Percentiles rank a stretch among this genome's conserved stretches.
These are phyloP conservation scores for Leptinotarsa tumamoca DNA, from an alignment of 2,888 invertebrate genomes.

Conservation along the genomic window DNA sequence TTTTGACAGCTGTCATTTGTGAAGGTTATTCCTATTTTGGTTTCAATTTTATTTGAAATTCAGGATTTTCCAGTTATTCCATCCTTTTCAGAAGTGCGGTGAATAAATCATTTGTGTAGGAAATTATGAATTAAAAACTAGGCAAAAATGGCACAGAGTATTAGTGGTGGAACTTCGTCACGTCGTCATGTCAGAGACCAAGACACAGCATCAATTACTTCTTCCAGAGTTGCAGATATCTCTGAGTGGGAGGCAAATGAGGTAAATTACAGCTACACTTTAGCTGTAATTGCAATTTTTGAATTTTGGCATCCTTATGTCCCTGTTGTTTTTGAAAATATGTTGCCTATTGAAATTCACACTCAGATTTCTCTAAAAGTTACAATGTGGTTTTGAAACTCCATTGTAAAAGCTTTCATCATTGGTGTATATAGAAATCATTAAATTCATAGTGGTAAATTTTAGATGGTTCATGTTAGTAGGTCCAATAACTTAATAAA, in stretches of 20 bases:
- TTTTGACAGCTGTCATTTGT: not conserved
- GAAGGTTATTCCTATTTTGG: conserved; percentile 12
- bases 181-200: conserved; percentile 73
- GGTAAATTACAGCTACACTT: conserved; percentile 62
- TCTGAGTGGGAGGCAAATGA: conserved; percentile 85
- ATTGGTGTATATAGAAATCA: no score
- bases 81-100: not conserved
- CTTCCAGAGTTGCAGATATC: conserved; percentile 74
- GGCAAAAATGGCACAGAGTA: conserved; percentile 73
- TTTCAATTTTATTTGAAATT: conserved; percentile 3
- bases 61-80: not conserved
- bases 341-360: no score
- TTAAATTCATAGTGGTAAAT: no score
- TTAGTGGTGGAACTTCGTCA: conserved; percentile 73
- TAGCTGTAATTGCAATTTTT: not conserved
- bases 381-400: no score
- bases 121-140: conserved; percentile 27
- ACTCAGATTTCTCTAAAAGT: no score
- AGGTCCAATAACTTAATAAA: no score
- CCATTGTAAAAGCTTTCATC: no score
- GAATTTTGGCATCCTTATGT: no score
- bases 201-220: conserved; percentile 71
- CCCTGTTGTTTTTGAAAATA: no score
- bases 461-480: no score
- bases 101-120: not conserved